Base-by-base conservation (phyloP, 2,113 vertebrate species). In the Cisticola juncidis region DNA sequence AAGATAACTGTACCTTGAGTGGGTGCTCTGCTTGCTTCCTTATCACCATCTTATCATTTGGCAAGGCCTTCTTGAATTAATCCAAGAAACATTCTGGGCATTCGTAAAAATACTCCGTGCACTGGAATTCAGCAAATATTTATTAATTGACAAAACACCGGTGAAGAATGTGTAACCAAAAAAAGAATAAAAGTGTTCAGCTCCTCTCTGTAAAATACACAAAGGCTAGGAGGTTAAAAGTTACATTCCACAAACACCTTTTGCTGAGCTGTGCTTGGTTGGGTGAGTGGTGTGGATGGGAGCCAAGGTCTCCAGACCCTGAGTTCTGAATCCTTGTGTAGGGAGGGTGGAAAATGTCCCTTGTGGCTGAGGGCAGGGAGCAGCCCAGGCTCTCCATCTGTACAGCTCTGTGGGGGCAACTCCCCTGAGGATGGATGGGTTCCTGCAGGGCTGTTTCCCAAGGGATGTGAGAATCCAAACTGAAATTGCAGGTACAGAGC, bases 71-170 rank as follows among this genome's bases (percentile, higher is more conserved):
- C 58, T 36, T 36, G 31, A 83, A 80, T 92, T 92, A 93, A 89
- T 83, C 83, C 94, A 77, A 80, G 33, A 96, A 93, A 96, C 94
- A 97, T 97, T 95, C 95, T 95, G 94, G 62, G 96, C 81, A 97
- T 97, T 87, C 33, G 61, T 88, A 56, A 84, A 95, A 96, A 92
- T 92, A 60, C 80, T 81, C 44, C 0, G 1, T 68, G 66, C 72
- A 24, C 50, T 81, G 90, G 95, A 95, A 96, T 94, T 96, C 81
- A 69, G 90, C 87, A 95, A 96, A 96, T 90, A 93, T 93, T 96
- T 94, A 93, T 92, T 62, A 76, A 81, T 51, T 78, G 84, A 71
- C 42, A 44, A 85, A 96, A 51, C 81, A 61, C 53, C 3, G 19
- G 71, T 5, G 20, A 79, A 92, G 77, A 97, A 96, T 66, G 47